Base-by-base conservation (phyloP, 2,797 vertebrate species). In the Sebastes nivosus region DNA sequence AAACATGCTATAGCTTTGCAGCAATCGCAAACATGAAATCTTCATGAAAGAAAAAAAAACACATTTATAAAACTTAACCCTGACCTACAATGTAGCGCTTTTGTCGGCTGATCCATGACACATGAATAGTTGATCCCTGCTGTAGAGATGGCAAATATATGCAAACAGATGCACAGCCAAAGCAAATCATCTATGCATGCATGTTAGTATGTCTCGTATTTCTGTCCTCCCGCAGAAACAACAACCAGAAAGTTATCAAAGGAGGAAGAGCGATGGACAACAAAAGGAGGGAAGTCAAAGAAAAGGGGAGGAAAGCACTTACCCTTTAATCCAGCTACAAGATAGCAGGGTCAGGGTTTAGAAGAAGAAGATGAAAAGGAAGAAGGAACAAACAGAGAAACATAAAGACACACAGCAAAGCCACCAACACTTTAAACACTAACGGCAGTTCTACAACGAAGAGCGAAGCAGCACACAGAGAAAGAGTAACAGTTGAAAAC, bases 261-360 rank as follows among this genome's bases (percentile, higher is more conserved):
- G 89, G 75, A 95, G 92, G 90, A 82, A 70, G 60, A 77, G 29
- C 2, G 18, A 81, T 67, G 24, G 71, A 65, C 22, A 82, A 80
- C 13, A 77, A 71, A 80, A 59, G 8, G 36, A 4, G 95, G 91
- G 42, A 84, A 52, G 95, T 90, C 96, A 91, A 93, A 95, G 95
- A 93, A 95, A 94, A 94, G 93, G 72, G 90, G 86, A 79, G 86
- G 68, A 82, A 60, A 89, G 79, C 75, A 97, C 97, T 98, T 98
- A 98, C 97, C 97, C 94, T 96, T 97, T 88, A 97, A 95, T 98
- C 97, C 97, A 95, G 96, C 97, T 97, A 97, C 95, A 97, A 97
- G 97, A 97, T 95, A 97, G 97, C 96, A 97, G 96, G 68, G 77
- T 83, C 79, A 79, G 65, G 77, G 78, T 87, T 87, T 81, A 86